phyloP scores from a whole-genome alignment of 2,888 invertebrate genomes.

The Dyspetes luteomarginatus region DNA sequence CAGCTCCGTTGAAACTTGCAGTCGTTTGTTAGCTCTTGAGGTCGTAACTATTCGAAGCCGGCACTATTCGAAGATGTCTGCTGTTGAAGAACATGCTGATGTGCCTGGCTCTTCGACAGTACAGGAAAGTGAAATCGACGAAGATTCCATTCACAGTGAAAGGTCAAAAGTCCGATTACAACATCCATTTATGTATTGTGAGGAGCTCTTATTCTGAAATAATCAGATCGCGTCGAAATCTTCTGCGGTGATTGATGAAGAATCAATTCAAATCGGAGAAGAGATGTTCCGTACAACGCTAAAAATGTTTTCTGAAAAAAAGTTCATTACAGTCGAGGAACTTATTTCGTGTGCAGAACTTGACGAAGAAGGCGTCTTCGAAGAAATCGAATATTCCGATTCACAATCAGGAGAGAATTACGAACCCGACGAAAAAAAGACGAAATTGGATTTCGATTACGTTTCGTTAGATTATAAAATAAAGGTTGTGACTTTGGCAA shows the following conservation, averaged over 20 bases:
- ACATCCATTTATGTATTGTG: too few relatives aligned
- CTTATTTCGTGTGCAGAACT: constrained; percentile 42
- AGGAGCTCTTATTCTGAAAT: constrained; percentile 10
- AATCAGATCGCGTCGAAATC: constrained; percentile 40
- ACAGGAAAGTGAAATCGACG: too few relatives aligned
- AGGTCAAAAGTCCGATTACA: too few relatives aligned
- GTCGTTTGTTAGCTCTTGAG: too few relatives aligned
- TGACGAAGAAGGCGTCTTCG: constrained; percentile 33
- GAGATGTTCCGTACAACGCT: constrained; percentile 40
- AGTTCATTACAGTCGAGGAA: constrained; percentile 44
- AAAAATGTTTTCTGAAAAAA: constrained; percentile 53
- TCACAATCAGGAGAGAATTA: constrained; percentile 44
- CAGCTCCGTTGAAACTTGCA: too few relatives aligned
- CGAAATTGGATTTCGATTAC: constrained; percentile 1
- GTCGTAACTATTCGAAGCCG: too few relatives aligned
- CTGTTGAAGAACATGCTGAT: too few relatives aligned
- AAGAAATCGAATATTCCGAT: constrained; percentile 32
- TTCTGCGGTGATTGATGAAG: constrained; percentile 29
- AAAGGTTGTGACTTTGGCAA: constrained; percentile 41
- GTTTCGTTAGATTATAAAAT: constrained; percentile 46
- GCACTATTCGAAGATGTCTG: too few relatives aligned
- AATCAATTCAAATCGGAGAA: constrained; percentile 43
- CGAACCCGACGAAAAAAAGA: constrained; percentile 51
- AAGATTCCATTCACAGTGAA: too few relatives aligned
- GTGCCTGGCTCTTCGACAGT: too few relatives aligned